Conservation (phyloP, 2,113 vertebrate genomes). For the Dolichallabes microphthalmus region DNA sequence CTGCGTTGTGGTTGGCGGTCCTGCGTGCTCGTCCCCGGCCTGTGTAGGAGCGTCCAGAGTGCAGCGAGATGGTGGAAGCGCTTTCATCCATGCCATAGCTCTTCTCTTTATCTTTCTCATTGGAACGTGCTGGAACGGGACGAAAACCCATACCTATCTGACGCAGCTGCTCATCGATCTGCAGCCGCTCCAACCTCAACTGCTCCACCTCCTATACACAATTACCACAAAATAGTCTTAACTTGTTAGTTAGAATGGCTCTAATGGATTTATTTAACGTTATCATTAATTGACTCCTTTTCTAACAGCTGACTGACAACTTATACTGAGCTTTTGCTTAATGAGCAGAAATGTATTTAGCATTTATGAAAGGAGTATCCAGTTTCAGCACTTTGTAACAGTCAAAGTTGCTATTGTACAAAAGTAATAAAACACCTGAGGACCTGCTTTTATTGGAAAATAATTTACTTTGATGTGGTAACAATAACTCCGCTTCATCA, state of each 20-base stretch:
- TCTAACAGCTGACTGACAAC: not conserved
- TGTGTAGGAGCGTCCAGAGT: conserved; percentile 88
- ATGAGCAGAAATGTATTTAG: not conserved
- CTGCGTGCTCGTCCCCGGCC: conserved; percentile 89
- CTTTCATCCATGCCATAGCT: conserved; percentile 81
- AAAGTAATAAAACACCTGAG: not conserved
- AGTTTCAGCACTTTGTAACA: not conserved
- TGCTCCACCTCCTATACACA: conserved; percentile 91
- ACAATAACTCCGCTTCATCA: not conserved
- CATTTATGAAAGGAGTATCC: not conserved
- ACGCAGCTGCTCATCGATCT: conserved; percentile 95
- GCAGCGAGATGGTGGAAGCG: conserved; percentile 76
- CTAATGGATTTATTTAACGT: not conserved
- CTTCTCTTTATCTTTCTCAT: conserved; percentile 81
- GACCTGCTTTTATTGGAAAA: not conserved
- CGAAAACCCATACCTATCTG: conserved; percentile 95
- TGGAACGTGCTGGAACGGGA: conserved; percentile 74
- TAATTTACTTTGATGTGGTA: not conserved
- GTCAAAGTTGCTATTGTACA: not conserved
- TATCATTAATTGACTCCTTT: not conserved
- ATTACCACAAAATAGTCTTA: not conserved
- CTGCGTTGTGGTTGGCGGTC: conserved; percentile 88
- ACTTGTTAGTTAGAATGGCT: not conserved
- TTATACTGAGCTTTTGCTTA: not conserved
- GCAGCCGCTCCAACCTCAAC: conserved; percentile 91